Evolutionary conservation across 2,797 vertebrate species (phyloP).

Genomic region (Oreortyx pictus): DNA sequence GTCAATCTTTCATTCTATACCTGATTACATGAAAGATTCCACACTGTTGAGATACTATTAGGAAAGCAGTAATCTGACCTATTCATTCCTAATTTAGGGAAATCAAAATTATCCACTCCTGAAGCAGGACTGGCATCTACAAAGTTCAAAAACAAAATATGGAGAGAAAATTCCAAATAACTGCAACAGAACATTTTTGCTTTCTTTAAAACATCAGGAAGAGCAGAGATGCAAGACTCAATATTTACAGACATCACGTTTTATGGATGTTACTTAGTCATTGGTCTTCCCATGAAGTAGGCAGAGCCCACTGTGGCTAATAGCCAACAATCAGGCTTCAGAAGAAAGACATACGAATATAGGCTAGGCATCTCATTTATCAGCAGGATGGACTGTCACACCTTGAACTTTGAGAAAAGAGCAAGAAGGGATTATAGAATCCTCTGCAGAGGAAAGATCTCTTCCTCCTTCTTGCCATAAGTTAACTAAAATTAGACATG

Average conservation of each 20-base stretch:
- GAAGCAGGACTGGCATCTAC: not conserved
- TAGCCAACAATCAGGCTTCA: not conserved
- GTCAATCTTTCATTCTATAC: not conserved
- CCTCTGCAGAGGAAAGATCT: not conserved
- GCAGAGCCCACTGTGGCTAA: not conserved
- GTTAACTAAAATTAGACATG: accelerated
- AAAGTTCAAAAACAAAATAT: not conserved
- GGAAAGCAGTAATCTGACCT: not conserved
- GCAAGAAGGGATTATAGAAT: not conserved
- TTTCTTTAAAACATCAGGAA: not conserved
- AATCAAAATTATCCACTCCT: not conserved
- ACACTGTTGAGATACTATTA: not conserved
- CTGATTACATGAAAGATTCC: not conserved
- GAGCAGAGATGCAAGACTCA: not conserved
- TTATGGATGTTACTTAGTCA: not conserved
- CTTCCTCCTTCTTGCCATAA: not conserved
- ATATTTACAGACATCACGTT: not conserved
- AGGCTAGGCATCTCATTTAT: not conserved
- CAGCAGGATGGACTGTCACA: not conserved
- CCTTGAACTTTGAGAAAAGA: not conserved
- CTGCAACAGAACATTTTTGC: not conserved
- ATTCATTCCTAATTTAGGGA: not conserved
- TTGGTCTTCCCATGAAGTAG: not conserved
- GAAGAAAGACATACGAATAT: not conserved
- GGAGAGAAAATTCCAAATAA: not conserved